Evolutionary conservation across 1,140 invertebrate genomes (phyloP).

Genomic region (Varroa destructor): DNA sequence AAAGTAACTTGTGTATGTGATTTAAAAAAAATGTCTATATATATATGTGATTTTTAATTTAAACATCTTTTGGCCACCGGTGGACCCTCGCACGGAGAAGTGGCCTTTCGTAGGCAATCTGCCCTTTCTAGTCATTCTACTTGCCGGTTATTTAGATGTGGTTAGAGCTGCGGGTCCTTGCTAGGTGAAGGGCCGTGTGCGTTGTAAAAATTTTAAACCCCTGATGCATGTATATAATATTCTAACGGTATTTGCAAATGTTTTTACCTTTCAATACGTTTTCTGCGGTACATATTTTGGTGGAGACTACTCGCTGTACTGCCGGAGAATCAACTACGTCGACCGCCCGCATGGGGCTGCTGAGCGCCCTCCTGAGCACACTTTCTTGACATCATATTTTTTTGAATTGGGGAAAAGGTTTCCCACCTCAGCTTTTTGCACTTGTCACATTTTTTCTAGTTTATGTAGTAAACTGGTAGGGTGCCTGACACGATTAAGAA

Average conservation of each 20-base stretch:
- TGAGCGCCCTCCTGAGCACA: constrained; percentile 39
- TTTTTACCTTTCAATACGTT: background rate
- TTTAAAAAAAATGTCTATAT: no score
- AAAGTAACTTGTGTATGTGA: no score
- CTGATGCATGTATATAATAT: constrained; percentile 53
- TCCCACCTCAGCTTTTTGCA: constrained; percentile 65
- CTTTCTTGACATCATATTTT: constrained; percentile 40
- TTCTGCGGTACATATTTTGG: background rate
- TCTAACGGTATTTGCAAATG: background rate
- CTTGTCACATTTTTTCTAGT: constrained; percentile 90
- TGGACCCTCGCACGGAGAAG: constrained; percentile 66
- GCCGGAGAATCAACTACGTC: constrained; percentile 2
- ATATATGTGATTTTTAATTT: background rate
- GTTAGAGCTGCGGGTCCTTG: constrained; percentile 37
- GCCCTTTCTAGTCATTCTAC: constrained; percentile 64
- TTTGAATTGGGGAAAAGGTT: constrained; percentile 55
- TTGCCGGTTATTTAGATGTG: constrained; percentile 33
- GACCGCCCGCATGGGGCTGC: constrained; percentile 6
- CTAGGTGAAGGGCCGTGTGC: constrained; percentile 41
- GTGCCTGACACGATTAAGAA: constrained; percentile 44
- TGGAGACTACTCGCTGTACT: constrained; percentile 17
- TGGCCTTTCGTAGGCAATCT: constrained; percentile 76
- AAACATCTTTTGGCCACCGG: constrained; percentile 4
- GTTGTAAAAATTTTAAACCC: constrained; percentile 43
- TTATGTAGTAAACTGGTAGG: constrained; percentile 89